Conservation (phyloP, 2,113 vertebrate genomes). For the Pipa parva region DNA sequence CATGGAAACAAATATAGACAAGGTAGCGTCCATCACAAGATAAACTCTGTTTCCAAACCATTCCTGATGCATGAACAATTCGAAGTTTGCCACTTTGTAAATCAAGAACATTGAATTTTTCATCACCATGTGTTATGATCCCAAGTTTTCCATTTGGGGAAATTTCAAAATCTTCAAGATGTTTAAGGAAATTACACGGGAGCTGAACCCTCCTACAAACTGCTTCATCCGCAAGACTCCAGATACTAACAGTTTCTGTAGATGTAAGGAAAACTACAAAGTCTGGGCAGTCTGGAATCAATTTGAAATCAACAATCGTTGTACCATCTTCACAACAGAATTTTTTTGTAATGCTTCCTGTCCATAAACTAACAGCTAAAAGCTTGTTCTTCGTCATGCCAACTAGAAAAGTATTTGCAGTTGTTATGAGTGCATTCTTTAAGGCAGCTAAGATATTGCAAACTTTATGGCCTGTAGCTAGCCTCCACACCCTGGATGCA, state of each 20-base stretch:
- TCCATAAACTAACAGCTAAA: conserved; percentile 94
- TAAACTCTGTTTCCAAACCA: conserved; percentile 90
- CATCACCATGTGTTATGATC: conserved; percentile 90
- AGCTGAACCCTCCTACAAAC: conserved; percentile 89
- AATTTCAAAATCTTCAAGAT: conserved; percentile 92
- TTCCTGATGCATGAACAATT: conserved; percentile 82
- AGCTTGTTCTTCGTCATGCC: conserved; percentile 93
- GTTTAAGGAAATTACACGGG: conserved; percentile 88
- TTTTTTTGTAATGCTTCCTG: conserved; percentile 96
- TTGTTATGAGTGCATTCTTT: conserved; percentile 93
- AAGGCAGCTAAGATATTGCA: conserved; percentile 96
- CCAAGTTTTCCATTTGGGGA: conserved; percentile 95
- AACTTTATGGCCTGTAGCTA: conserved; percentile 92
- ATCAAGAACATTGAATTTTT: conserved; percentile 92
- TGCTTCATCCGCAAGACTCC: conserved; percentile 93
- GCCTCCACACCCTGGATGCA: conserved; percentile 91
- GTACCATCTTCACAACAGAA: conserved; percentile 92
- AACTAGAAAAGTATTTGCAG: conserved; percentile 93
- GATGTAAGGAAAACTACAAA: conserved; percentile 91
- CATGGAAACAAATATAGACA: conserved; percentile 90
- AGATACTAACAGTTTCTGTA: conserved; percentile 88
- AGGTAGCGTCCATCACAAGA: conserved; percentile 93
- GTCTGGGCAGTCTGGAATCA: conserved; percentile 94
- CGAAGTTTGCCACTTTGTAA: conserved; percentile 90
- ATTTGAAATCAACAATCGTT: conserved; percentile 86